Percentiles rank a stretch among this genome's conserved stretches.
phyloP scores from a whole-genome alignment of 2,113 vertebrate genomes.

The Ammodytes dubius region DNA sequence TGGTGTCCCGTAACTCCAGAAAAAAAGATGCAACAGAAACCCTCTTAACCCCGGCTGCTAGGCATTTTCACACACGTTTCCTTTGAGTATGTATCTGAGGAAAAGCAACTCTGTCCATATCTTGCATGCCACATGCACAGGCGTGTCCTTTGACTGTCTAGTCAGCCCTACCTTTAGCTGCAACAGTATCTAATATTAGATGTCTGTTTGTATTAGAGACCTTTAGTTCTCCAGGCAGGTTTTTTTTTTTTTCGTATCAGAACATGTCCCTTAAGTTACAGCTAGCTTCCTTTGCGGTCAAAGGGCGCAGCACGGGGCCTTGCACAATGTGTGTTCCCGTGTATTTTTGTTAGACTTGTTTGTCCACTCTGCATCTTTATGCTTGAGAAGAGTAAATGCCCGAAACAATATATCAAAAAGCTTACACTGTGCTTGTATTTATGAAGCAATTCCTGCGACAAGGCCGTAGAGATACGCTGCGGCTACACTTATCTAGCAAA shows the following conservation, averaged over 20 bases:
- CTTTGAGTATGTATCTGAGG: slow-evolving; percentile 21
- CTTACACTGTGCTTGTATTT: not conserved
- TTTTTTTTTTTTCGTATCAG: not conserved
- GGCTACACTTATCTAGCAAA: not conserved
- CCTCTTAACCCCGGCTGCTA: slow-evolving; percentile 16
- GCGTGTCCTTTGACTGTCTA: not conserved
- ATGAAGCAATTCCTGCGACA: not conserved
- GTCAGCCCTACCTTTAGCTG: not conserved
- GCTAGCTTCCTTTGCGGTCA: not conserved
- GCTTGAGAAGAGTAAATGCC: not conserved
- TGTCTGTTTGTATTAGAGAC: not conserved
- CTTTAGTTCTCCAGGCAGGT: not conserved
- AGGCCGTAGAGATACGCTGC: not conserved
- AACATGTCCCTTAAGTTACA: slow-evolving; percentile 18
- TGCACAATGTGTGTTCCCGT: slow-evolving; percentile 2
- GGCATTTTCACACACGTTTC: slow-evolving; percentile 44
- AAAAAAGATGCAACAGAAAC: slow-evolving; percentile 31
- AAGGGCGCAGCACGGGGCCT: not conserved
- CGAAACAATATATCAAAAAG: not conserved
- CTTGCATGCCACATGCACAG: not conserved
- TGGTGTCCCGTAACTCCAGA: slow-evolving; percentile 2
- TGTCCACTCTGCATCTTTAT: not conserved
- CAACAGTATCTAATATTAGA: not conserved
- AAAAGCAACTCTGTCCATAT: slow-evolving; percentile 18
- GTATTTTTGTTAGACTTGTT: not conserved